phyloP scores from a whole-genome alignment of 1,140 invertebrate species.

The Coelopa frigida region DNA sequence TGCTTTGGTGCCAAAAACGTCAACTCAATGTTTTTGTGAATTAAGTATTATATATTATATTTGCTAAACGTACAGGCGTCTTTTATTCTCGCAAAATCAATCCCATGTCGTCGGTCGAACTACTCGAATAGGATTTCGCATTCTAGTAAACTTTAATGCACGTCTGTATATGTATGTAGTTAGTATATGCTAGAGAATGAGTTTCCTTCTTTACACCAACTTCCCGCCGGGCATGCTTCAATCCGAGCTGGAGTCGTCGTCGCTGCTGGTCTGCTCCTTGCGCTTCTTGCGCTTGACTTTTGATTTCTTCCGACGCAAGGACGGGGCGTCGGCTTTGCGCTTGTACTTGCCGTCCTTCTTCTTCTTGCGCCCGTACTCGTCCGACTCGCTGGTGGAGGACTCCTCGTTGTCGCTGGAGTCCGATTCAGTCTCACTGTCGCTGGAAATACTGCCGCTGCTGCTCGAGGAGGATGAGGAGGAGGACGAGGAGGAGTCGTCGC shows the following conservation, averaged over 20 bases:
- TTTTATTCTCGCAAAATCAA: too few relatives aligned
- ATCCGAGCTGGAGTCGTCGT: slow-evolving; percentile 12
- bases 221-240: slow-evolving; percentile 3
- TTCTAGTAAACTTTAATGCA: too few relatives aligned
- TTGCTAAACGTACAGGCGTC: too few relatives aligned
- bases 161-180: too few relatives aligned
- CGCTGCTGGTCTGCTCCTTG: slow-evolving; percentile 17
- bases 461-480: neutral
- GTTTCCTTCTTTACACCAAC: too few relatives aligned
- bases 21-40: too few relatives aligned
- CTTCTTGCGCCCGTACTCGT: slow-evolving; percentile 39
- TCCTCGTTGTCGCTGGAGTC: slow-evolving; percentile 42
- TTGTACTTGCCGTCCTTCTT: slow-evolving; percentile 40
- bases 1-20: too few relatives aligned
- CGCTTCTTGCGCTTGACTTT: slow-evolving; percentile 37
- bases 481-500: slow-evolving; percentile 14
- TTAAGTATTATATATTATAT: too few relatives aligned
- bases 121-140: too few relatives aligned
- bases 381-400: slow-evolving; percentile 34
- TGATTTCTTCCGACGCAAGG: slow-evolving; percentile 32
- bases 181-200: too few relatives aligned
- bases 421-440: slow-evolving; percentile 16
- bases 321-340: slow-evolving; percentile 33
- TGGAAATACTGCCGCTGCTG: slow-evolving; percentile 4
- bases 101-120: too few relatives aligned